Percentiles rank a stretch among this genome's conserved stretches.
Evolutionary conservation across 2,888 invertebrate genomes (phyloP).

Genomic region (Drosophila nr. perissopoda): DNA sequence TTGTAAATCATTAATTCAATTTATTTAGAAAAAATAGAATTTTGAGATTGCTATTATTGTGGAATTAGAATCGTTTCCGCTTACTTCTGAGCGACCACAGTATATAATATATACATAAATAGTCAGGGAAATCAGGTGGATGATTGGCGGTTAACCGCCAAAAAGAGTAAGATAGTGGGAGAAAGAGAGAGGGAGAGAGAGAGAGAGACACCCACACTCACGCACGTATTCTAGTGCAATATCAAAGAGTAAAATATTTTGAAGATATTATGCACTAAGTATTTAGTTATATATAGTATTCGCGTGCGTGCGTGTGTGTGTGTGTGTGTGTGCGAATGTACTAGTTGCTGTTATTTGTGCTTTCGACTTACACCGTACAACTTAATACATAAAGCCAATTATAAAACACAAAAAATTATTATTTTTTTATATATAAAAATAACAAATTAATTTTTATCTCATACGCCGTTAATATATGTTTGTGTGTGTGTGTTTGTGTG

Average conservation of each 20-base stretch:
- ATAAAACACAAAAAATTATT: constrained; percentile 39
- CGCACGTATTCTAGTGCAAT: constrained; percentile 34
- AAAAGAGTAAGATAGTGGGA: background rate
- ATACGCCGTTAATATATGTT: constrained; percentile 25
- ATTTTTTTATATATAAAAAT: constrained; percentile 15
- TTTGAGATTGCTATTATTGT: background rate
- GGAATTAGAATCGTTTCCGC: background rate
- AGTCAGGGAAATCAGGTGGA: background rate
- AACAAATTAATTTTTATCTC: constrained; percentile 24
- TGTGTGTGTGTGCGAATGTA: constrained; percentile 20
- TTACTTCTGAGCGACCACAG: background rate
- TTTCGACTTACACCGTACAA: constrained; percentile 37
- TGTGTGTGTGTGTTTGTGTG: background rate
- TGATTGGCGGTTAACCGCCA: background rate
- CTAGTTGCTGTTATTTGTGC: constrained; percentile 44
- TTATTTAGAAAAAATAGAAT: background rate
- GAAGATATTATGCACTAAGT: constrained; percentile 32
- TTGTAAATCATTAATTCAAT: background rate
- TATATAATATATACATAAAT: background rate
- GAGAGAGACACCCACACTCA: constrained; percentile 37
- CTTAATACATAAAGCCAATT: constrained; percentile 68
- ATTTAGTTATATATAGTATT: constrained; percentile 10
- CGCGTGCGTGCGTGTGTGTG: constrained; percentile 26
- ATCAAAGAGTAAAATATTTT: constrained; percentile 12
- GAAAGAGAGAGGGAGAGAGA: constrained; percentile 1